Evolutionary conservation across 53 echinoderm and acorn worm genomes (phyloP).

Genomic region (Mesocentrotus franciscanus): DNA sequence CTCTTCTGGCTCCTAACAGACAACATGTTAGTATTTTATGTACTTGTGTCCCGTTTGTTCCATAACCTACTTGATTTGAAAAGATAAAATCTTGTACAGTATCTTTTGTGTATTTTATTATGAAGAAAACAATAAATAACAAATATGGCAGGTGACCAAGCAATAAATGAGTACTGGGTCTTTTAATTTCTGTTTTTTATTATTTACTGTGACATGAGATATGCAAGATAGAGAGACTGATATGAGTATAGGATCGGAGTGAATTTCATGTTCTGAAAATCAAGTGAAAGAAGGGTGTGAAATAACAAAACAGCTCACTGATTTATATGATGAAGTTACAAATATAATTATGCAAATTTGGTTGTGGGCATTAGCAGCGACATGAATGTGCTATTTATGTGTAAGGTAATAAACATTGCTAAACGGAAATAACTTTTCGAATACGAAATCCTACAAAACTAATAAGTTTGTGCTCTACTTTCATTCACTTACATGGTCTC

Average conservation of each 20-base stretch:
- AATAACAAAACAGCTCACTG: neutral
- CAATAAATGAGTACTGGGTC: neutral
- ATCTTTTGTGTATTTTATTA: conserved; percentile 58
- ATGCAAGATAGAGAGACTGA: neutral
- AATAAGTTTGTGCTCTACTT: too few species aligned
- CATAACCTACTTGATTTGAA: conserved; percentile 16
- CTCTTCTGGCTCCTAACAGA: neutral
- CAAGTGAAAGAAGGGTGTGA: neutral
- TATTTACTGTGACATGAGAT: neutral
- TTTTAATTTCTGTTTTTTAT: neutral
- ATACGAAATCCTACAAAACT: too few species aligned
- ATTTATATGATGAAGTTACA: neutral
- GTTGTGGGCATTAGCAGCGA: neutral
- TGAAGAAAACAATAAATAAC: conserved; percentile 25
- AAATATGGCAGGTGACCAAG: conserved; percentile 34
- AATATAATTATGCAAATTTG: too few species aligned
- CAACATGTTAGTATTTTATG: neutral
- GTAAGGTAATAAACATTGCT: too few species aligned
- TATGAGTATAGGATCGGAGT: too few species aligned
- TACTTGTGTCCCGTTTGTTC: neutral
- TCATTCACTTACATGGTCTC: too few species aligned
- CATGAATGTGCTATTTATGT: too few species aligned
- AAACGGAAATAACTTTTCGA: too few species aligned
- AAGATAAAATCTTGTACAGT: conserved; percentile 35
- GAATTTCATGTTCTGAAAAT: neutral